Base-by-base conservation (phyloP, 1,140 invertebrate species). In the Heliothis virescens region DNA sequence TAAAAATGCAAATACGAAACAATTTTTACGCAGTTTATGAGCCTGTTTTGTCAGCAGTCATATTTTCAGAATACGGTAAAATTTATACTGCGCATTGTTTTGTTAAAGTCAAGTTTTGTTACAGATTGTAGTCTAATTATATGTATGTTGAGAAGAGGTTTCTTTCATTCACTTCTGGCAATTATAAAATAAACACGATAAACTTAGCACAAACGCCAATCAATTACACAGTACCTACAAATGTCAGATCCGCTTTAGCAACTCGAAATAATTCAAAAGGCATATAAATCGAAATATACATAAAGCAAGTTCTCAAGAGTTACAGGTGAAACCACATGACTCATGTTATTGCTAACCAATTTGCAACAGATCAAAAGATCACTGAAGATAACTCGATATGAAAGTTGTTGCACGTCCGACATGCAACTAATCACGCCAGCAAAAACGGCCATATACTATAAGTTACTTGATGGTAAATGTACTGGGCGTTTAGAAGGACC, bases 281-380 rank as follows among this genome's bases (percentile, higher is more conserved):
- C 48, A 52, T 18, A 71, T 71, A 71, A 71, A 71, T 71, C 50
- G 48, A 71, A 52, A 52, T 15, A 52, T 15, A 52, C 47, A 69
- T 50, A 69, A 69, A 69, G 65, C 65, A 52, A 26, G 48, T 53
- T 71, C 21, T 53, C 21, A 67, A 67, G 63, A 48, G 63, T 67
- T 71, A 71, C 67, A 71, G 47, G 50, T 52, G 50, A 71, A 63
- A 71, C 48, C 53, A 57, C 71, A 59, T 73, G 71, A 57, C 71
- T 59, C 26, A 48, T 71, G 50, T 47, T 73, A 47, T 73, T 73
- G 53, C 71, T 57, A 57, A 53, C 53, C 53, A 73, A 73, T 73
- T 59, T 59, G 71, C 71, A 55, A 73, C 29, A 73, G 50, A 55
- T 41, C 71, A 73, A 41, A 52, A 55, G 26, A 73, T 41, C 71